A percentile compares a stretch with the other conserved stretches of the same genome.
These are phyloP conservation scores for Odocoileus hemionus DNA, from an alignment of 2,113 vertebrate species.

Conservation along the genomic window DNA sequence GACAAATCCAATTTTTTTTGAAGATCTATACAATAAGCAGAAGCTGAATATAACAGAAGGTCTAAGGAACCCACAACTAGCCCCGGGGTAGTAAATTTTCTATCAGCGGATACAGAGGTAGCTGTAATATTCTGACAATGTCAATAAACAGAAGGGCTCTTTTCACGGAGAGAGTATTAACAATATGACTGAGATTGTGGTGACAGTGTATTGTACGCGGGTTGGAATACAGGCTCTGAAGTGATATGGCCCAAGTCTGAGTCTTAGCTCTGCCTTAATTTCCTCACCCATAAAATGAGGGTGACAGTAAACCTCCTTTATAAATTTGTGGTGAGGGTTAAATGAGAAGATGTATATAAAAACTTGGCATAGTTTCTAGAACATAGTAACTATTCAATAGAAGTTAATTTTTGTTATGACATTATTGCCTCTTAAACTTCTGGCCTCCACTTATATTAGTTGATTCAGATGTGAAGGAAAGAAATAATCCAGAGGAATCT, in stretches of 20 bases:
- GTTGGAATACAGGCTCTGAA: neutral
- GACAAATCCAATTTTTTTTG: neutral
- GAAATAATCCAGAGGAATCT: neutral
- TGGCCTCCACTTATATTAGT: neutral
- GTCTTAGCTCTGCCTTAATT: neutral
- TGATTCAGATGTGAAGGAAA: neutral
- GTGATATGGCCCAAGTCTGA: neutral
- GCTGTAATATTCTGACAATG: neutral
- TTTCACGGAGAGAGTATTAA: neutral
- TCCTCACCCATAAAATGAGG: neutral
- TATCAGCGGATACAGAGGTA: neutral
- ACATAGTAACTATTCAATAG: neutral
- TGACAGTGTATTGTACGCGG: neutral
- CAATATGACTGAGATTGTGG: neutral
- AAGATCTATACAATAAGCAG: neutral
- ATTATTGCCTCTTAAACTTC: neutral
- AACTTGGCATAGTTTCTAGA: neutral
- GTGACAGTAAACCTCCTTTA: neutral
- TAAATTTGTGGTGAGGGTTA: neutral
- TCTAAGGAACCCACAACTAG: neutral
- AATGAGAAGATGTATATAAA: neutral
- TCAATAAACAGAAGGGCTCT: neutral
- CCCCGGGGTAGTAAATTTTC: neutral
- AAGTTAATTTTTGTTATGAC: neutral
- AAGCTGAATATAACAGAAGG: neutral